phyloP scores from a whole-genome alignment of 2,797 vertebrate species.

The Jordanella pulchra region DNA sequence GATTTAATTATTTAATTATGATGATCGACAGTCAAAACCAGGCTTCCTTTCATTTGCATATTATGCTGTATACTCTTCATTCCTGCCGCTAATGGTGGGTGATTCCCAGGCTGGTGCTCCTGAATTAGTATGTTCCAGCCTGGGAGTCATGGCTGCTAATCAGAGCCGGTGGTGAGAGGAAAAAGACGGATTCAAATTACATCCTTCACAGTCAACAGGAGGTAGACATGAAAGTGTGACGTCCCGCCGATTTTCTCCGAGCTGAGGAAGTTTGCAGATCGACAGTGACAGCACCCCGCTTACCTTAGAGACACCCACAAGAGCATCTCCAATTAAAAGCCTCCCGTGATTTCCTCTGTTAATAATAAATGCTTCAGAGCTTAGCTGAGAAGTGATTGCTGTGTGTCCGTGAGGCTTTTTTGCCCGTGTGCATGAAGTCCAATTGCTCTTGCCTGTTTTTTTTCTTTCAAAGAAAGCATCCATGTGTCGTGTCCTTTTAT shows the following conservation, averaged over 20 bases:
- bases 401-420: constrained; percentile 52
- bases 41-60: constrained; percentile 74
- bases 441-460: constrained; percentile 19
- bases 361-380: constrained; percentile 78
- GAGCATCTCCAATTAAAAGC: constrained; percentile 81
- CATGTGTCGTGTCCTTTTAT: constrained; percentile 36
- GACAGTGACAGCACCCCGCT: constrained; percentile 77
- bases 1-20: constrained; percentile 66
- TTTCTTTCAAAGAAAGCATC: constrained; percentile 3
- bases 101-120: constrained; percentile 76
- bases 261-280: constrained; percentile 75
- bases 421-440: constrained; percentile 36
- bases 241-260: constrained; percentile 69
- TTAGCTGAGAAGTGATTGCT: constrained; percentile 55
- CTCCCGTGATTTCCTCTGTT: constrained; percentile 79
- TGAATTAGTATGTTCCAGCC: constrained; percentile 78
- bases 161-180: constrained; percentile 70
- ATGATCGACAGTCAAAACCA: constrained; percentile 76
- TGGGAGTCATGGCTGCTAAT: constrained; percentile 76
- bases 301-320: constrained; percentile 72
- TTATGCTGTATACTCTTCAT: constrained; percentile 57
- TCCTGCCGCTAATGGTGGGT: constrained; percentile 71
- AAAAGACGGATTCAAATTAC: constrained; percentile 79
- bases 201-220: constrained; percentile 80
- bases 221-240: constrained; percentile 79